phyloP scores from a whole-genome alignment of 2,113 vertebrate genomes.

The Nettapus auritus region DNA sequence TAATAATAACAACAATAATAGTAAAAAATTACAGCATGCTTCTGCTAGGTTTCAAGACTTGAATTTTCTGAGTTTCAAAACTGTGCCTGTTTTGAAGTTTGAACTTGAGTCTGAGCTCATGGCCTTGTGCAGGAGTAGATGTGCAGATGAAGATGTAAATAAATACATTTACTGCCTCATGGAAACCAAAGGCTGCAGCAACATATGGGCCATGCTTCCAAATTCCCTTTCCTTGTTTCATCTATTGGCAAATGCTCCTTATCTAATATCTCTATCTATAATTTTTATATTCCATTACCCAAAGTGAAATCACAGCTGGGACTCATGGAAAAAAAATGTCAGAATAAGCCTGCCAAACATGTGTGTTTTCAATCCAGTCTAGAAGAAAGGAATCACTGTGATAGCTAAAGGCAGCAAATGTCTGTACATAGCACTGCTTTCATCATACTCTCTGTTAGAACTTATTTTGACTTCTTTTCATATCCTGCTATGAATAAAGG shows the following conservation, averaged over 20 bases:
- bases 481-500: background rate
- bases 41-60: background rate
- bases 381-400: slow-evolving; percentile 9
- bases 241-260: background rate
- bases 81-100: rapidly evolving
- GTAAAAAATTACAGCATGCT: background rate
- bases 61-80: background rate
- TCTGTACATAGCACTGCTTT: background rate
- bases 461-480: background rate
- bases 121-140: background rate
- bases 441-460: background rate
- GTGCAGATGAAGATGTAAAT: background rate
- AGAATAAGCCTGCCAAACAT: background rate
- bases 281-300: background rate
- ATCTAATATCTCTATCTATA: background rate
- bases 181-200: background rate
- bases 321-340: background rate
- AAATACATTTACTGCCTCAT: background rate
- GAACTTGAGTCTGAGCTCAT: background rate
- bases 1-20: no score
- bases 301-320: background rate
- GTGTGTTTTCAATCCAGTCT: background rate
- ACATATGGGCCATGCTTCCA: background rate
- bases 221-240: background rate
- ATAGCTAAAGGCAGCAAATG: background rate